A percentile compares a stretch with the other conserved stretches of the same genome.
Evolutionary conservation across 2,797 vertebrate genomes (phyloP).

Genomic region (Scolopax rusticola): DNA sequence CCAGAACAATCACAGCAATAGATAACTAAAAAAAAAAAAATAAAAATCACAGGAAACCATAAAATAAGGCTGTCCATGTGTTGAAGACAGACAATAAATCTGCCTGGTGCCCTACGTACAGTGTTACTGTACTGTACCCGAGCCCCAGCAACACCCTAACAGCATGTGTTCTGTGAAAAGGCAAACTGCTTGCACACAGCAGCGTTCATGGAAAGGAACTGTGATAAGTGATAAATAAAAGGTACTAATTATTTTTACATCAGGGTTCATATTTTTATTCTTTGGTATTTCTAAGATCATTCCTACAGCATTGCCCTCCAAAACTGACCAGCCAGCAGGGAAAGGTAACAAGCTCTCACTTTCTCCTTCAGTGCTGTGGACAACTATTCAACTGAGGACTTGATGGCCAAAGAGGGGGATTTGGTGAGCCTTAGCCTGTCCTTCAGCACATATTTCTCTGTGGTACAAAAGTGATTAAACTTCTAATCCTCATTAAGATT

Average conservation of each 20-base stretch:
- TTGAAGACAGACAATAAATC: not conserved
- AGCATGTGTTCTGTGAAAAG: not conserved
- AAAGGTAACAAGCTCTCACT: not conserved
- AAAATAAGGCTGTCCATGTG: not conserved
- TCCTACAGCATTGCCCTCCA: not conserved
- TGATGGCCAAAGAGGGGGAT: not conserved
- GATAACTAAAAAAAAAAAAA: no score
- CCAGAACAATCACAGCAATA: not conserved
- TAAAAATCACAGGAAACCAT: not conserved
- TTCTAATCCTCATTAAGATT: slow-evolving; percentile 35
- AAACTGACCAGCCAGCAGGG: not conserved
- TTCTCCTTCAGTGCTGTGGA: not conserved
- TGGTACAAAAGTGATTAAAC: not conserved
- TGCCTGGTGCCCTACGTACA: not conserved
- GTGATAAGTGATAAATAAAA: not conserved
- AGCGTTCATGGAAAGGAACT: not conserved
- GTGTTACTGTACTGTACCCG: fast-evolving
- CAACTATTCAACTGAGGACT: not conserved
- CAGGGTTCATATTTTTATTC: not conserved
- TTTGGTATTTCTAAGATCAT: not conserved
- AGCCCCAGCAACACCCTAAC: not conserved
- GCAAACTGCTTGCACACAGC: not conserved
- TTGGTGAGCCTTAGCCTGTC: not conserved
- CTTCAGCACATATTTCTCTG: not conserved
- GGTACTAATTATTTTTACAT: not conserved